phyloP scores from a whole-genome alignment of 2,113 vertebrate genomes.

The Ammodramus savannarum region DNA sequence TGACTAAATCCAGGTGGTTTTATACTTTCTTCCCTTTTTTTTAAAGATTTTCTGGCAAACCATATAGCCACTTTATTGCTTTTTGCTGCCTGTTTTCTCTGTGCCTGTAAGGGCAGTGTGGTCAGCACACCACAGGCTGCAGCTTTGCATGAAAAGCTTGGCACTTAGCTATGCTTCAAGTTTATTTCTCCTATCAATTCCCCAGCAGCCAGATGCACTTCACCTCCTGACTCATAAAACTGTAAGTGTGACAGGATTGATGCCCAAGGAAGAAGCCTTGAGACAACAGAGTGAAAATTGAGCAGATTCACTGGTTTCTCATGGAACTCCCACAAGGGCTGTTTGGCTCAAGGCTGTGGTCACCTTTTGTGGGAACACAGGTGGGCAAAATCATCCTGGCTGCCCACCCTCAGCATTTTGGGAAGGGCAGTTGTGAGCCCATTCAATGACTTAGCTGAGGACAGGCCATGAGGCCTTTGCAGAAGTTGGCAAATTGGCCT shows the following conservation, averaged over 20 bases:
- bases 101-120: background rate
- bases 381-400: background rate
- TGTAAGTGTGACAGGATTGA: rapidly evolving
- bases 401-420: background rate
- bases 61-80: background rate
- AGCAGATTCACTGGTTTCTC: background rate
- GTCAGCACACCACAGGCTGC: background rate
- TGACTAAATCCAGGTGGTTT: background rate
- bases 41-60: background rate
- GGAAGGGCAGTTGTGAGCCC: rapidly evolving
- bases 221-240: background rate
- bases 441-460: background rate
- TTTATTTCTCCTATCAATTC: background rate
- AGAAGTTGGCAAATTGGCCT: background rate
- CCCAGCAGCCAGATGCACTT: background rate
- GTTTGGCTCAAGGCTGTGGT: rapidly evolving
- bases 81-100: background rate
- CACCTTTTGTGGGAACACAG: background rate
- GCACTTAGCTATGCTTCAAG: background rate
- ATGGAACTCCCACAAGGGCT: rapidly evolving
- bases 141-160: background rate
- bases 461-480: background rate
- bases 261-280: background rate
- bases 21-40: background rate
- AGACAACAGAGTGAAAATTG: background rate